Percentiles rank a stretch among this genome's conserved stretches.
Evolutionary conservation across 2,888 invertebrate genomes (phyloP).

Genomic region (Ptychoptera contaminata): DNA sequence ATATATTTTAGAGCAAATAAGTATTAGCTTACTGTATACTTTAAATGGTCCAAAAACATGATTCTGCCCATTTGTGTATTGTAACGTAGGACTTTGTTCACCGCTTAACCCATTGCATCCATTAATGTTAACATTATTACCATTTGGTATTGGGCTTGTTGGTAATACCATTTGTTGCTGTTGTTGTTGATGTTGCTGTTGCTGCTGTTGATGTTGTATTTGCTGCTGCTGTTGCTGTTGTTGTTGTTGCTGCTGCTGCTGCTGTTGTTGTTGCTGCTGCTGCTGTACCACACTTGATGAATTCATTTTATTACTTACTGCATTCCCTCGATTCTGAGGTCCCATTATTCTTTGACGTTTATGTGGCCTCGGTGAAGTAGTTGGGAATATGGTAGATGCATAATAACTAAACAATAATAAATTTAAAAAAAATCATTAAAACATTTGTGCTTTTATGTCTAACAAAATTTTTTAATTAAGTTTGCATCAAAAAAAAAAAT

Average conservation of each 20-base stretch:
- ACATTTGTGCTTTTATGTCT: no score
- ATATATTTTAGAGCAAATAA: not conserved
- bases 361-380: slow-evolving; percentile 26
- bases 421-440: no score
- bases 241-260: slow-evolving; percentile 17
- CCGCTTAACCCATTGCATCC: slow-evolving; percentile 1
- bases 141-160: slow-evolving; percentile 10
- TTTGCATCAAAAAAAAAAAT: no score
- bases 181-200: slow-evolving; percentile 14
- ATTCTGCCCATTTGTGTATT: slow-evolving; percentile 4
- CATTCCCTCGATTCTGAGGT: slow-evolving; percentile 19
- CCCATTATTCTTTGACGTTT: slow-evolving; percentile 31
- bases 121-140: not conserved
- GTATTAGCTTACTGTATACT: slow-evolving; percentile 29
- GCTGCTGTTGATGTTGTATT: slow-evolving; percentile 15
- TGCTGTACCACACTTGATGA: slow-evolving; percentile 18
- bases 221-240: slow-evolving; percentile 16
- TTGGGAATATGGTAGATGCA: slow-evolving; percentile 27
- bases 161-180: slow-evolving; percentile 21
- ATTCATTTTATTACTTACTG: slow-evolving; percentile 19
- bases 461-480: no score
- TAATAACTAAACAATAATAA: slow-evolving; percentile 20
- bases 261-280: slow-evolving; percentile 19
- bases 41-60: slow-evolving; percentile 28
- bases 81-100: slow-evolving; percentile 3